Base-by-base conservation (phyloP, 2,113 vertebrate genomes). In the Pomatostomus ruficeps region DNA sequence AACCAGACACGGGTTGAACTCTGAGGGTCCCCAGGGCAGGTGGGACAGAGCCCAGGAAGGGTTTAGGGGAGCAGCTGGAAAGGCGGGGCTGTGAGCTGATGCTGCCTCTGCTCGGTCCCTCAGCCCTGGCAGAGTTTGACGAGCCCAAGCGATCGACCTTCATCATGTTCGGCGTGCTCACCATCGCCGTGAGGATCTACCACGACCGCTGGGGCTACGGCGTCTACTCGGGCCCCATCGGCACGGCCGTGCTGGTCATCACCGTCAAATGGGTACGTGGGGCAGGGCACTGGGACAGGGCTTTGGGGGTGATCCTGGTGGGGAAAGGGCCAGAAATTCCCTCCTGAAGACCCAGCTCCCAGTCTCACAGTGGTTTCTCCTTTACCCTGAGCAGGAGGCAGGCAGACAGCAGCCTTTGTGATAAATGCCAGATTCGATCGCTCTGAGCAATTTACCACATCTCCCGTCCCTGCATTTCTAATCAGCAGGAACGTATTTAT, bases 121-220 rank as follows among this genome's bases (percentile, higher is more conserved):
- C 87, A 98, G 99, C 99, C 17, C 97, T 99, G 94, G 99, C 98
- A 1, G 99, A 99, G 96, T 99, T 99, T 7, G 99, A 99, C 0
- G 99, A 99, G 40, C 99, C 99, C 1, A 98, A 98, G 96, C 97
- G 99, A 38, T 99, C 99, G 0, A 99, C 98, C 2, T 94, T 99
- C 4, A 90, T 98, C 93, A 99, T 99, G 99, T 98, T 99, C 1
- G 99, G 99, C 0, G 98, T 99, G 46, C 96, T 99, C 96, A 99
- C 99, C 80, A 98, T 98, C 2, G 99, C 98, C 0, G 98, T 99
- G 76, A 98, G 99, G 91, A 98, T 98, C 97, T 99, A 99, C 97
- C 99, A 99, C 1, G 98, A 99, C 88, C 99, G 98, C 85, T 97
- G 97, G 98, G 99, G 99, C 73, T 99, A 99, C 2, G 99, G 99